These are phyloP conservation scores for Channallabes apus DNA, from an alignment of 2,797 vertebrate species.

Conservation along the genomic window DNA sequence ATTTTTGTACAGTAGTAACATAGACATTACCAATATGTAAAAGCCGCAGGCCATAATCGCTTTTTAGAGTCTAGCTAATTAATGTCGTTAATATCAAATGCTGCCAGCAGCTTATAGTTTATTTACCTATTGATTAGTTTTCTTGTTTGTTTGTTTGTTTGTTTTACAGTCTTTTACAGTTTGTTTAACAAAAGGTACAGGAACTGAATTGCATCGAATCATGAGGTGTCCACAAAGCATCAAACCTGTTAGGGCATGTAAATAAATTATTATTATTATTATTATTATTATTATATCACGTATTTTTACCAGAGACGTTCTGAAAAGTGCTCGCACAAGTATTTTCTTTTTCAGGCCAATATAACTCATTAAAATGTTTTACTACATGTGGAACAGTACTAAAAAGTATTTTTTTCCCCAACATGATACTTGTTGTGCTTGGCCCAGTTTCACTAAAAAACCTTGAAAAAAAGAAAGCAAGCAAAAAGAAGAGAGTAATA, in stretches of 20 bases:
- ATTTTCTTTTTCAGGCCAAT: constrained; percentile 5
- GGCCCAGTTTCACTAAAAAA: background rate
- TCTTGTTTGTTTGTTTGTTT: background rate
- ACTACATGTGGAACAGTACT: background rate
- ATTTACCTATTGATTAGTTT: background rate
- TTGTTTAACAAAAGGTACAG: background rate
- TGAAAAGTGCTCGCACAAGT: background rate
- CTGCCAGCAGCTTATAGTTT: background rate
- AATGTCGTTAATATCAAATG: background rate
- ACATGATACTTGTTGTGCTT: constrained; percentile 9
- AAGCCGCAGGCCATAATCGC: background rate
- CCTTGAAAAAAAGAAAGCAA: background rate
- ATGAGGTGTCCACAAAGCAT: background rate
- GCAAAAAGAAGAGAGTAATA: background rate
- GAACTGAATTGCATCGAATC: background rate
- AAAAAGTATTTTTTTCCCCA: background rate
- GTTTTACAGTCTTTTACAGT: background rate
- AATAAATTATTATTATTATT: background rate
- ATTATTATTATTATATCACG: background rate
- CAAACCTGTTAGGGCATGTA: background rate
- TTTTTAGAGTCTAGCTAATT: background rate
- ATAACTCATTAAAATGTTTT: constrained; percentile 11
- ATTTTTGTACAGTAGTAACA: background rate
- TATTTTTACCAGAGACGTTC: background rate
- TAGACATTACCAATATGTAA: background rate